Evolutionary conservation across 2,113 vertebrate species (phyloP).

Genomic region (Oxyura jamaicensis): DNA sequence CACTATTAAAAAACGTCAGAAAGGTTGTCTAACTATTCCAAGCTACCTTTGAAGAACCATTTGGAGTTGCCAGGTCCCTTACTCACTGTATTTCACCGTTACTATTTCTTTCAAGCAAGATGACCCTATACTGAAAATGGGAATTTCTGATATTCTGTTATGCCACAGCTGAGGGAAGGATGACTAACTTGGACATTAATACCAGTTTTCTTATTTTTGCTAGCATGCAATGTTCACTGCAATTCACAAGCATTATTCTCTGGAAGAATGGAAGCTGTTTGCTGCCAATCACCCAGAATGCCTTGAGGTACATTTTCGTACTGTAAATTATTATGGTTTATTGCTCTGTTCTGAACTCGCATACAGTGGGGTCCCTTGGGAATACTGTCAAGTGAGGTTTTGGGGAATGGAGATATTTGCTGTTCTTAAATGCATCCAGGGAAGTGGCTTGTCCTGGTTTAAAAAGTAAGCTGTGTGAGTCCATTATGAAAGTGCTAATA

Average conservation of each 20-base stretch:
- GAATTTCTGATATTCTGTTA: not conserved
- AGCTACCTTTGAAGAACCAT: not conserved
- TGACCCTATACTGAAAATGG: not conserved
- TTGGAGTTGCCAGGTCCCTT: not conserved
- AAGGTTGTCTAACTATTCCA: not conserved
- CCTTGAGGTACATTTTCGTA: slow-evolving; percentile 84
- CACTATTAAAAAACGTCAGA: not conserved
- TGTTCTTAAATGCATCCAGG: slow-evolving; percentile 18
- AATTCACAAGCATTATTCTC: slow-evolving; percentile 94
- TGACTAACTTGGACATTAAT: not conserved
- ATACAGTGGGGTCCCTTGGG: not conserved
- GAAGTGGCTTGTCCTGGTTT: slow-evolving; percentile 22
- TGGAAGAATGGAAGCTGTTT: slow-evolving; percentile 95
- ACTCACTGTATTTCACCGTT: not conserved
- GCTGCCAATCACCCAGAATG: slow-evolving; percentile 89
- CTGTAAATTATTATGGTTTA: slow-evolving; percentile 27
- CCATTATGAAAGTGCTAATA: not conserved
- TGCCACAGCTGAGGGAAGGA: not conserved
- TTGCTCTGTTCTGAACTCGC: slow-evolving; percentile 53
- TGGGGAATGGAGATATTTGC: slow-evolving; percentile 20
- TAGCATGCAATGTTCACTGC: slow-evolving; percentile 96
- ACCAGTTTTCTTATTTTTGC: slow-evolving; percentile 46
- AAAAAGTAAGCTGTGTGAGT: not conserved
- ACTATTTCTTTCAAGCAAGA: not conserved
- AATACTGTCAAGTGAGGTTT: slow-evolving; percentile 43